A percentile compares a stretch with the other conserved stretches of the same genome.
Conservation (phyloP, 2,797 vertebrate genomes). For the Pangasius krempfi region DNA sequence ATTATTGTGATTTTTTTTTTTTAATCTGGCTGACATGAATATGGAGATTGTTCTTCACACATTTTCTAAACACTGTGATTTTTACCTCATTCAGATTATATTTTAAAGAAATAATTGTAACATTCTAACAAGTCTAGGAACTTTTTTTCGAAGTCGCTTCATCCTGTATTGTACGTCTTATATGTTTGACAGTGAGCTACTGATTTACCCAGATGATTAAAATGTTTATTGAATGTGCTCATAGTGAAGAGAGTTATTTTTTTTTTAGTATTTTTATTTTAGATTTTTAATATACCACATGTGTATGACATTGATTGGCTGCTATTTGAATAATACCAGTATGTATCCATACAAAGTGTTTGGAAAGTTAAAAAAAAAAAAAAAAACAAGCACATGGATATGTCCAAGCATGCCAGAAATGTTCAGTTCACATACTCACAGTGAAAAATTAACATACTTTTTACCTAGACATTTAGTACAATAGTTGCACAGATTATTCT, state of each 20-base stretch:
- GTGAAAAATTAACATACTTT: not conserved
- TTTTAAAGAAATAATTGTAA: conserved; percentile 50
- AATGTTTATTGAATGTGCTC: conserved; percentile 13
- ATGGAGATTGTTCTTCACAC: conserved; percentile 33
- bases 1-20: conserved; percentile 21
- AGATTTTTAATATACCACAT: not conserved
- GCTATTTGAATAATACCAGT: not conserved
- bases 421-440: not conserved
- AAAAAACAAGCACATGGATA: not conserved
- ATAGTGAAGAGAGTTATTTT: not conserved
- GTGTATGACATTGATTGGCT: not conserved
- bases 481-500: not conserved
- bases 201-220: conserved; percentile 61
- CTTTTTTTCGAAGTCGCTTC: conserved; percentile 53
- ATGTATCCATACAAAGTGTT: not conserved
- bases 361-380: not conserved
- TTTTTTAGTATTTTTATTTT: not conserved
- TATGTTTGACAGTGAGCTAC: conserved; percentile 57
- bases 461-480: not conserved
- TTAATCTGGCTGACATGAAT: conserved; percentile 16
- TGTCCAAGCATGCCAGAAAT: not conserved
- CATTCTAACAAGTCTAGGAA: conserved; percentile 47
- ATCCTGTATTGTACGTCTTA: conserved; percentile 49
- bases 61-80: conserved; percentile 61
- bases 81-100: conserved; percentile 53